Base-by-base conservation (phyloP, 2,797 vertebrate species). In the Crenuchus spilurus region DNA sequence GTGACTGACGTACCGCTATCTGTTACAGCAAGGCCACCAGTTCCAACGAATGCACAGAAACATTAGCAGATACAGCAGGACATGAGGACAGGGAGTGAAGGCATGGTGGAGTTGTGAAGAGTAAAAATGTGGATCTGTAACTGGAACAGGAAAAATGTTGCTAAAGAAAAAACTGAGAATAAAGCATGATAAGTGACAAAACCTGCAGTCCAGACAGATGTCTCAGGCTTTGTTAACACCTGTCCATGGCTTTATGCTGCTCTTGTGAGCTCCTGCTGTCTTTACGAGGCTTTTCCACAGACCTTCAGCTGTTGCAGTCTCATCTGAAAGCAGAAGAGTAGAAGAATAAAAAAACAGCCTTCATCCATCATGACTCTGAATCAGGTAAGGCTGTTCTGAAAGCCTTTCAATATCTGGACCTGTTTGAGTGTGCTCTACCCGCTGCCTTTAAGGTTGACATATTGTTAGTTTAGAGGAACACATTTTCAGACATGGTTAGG, bases 1-100 rank as follows among this genome's bases (percentile, higher is more conserved):
- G 69, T 60, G 75, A 81, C 81, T 81, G 49, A 62, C 70, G 80
- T 68, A 49, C 76, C 77, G 72, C 26, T 90, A 91, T 92, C 90
- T 20, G 64, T 91, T 91, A 90, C 91, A 85, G 83, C 70, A 64
- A 81, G 3, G 42, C 54, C 51, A 48, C 75, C 16, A 26, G 67
- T 51, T 35, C 76, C 30, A 11, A 20, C 65, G 44, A 6, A 1
- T 18, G 22, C 65, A 35, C 37, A 76, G 31, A 80, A 74, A 74
- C 54, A 49, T 65, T 1, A 60, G 72, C 82, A 65, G 69, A 58
- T 26, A 55, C 39, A 74, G 46, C 28, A 67, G 48, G 22, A 65
- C 55, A 6, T 11, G 24, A 63, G 9, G 14, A 22, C 4, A 42
- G 28, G 10, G 0, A 14, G 6, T 35, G 10, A 24, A 18, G 46